These are phyloP conservation scores for Vireo altiloquus DNA, from an alignment of 2,113 vertebrate species.

Conservation along the genomic window DNA sequence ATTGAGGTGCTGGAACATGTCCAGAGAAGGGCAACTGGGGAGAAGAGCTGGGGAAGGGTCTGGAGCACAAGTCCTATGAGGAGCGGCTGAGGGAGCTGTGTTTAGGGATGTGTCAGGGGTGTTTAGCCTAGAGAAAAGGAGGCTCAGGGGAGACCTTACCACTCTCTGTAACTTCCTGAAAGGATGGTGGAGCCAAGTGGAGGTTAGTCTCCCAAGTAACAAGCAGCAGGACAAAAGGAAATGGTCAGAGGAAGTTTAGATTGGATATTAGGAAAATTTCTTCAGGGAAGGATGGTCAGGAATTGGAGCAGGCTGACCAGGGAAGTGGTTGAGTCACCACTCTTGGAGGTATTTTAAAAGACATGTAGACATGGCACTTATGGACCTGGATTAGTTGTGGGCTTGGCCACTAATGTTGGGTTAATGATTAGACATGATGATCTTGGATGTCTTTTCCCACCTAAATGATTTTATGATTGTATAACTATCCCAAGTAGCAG, in stretches of 20 bases:
- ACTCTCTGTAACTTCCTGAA: not conserved
- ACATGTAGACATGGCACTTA: fast-evolving
- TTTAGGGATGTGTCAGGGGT: too few species aligned
- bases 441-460: not conserved
- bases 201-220: fast-evolving
- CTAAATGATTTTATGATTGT: not conserved
- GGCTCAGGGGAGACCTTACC: fast-evolving
- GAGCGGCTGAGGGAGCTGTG: not conserved
- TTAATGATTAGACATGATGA: not conserved
- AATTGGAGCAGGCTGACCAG: not conserved
- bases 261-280: not conserved
- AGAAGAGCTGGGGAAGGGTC: not conserved
- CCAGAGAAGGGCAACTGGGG: not conserved
- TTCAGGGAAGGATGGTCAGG: not conserved
- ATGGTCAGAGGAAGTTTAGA: not conserved
- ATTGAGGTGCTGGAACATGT: fast-evolving
- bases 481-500: not conserved
- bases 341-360: not conserved
- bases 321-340: not conserved
- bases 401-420: not conserved
- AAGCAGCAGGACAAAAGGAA: not conserved
- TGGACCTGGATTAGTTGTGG: not conserved
- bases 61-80: not conserved
- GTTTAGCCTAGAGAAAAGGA: not conserved
- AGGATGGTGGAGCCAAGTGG: not conserved